These are phyloP conservation scores for Hesperophylax magnus DNA, from an alignment of 1,140 invertebrate genomes.

Conservation along the genomic window DNA sequence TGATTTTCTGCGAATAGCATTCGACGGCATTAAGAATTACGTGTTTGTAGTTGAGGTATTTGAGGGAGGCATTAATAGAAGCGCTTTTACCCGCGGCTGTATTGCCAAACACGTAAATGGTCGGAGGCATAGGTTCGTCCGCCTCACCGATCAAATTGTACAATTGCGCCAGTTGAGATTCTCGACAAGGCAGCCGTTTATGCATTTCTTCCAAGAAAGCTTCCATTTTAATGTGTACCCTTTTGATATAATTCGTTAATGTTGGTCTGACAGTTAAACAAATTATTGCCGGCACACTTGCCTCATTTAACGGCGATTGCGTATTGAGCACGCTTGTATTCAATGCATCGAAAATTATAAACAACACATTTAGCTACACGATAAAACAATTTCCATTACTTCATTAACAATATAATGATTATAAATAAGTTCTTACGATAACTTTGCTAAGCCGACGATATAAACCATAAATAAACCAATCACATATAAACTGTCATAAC, in stretches of 20 bases:
- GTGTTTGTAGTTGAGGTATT: conserved; percentile 73
- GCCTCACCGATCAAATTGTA: conserved; percentile 73
- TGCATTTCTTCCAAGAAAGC: conserved; percentile 62
- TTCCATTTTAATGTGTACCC: conserved; percentile 60
- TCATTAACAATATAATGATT: no score
- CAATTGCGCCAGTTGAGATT: conserved; percentile 72
- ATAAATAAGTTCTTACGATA: no score
- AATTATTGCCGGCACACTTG: no score
- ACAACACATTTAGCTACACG: no score
- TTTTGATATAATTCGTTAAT: no score
- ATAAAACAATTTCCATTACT: no score
- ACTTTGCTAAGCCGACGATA: background rate
- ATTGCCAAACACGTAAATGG: conserved; percentile 84
- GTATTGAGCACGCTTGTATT: no score
- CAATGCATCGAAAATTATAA: no score
- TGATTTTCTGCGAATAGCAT: conserved; percentile 81
- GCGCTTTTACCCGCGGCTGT: conserved; percentile 86
- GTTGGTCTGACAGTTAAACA: no score
- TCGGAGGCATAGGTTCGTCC: conserved; percentile 74
- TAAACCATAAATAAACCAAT: background rate
- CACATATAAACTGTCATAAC: conserved; percentile 1
- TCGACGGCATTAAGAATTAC: conserved; percentile 87
- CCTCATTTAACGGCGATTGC: no score
- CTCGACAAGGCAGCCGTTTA: conserved; percentile 71
- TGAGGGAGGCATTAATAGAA: conserved; percentile 74